A percentile compares a stretch with the other conserved stretches of the same genome.
Conservation (phyloP, 2,113 vertebrate genomes). For the Sorex fumeus region DNA sequence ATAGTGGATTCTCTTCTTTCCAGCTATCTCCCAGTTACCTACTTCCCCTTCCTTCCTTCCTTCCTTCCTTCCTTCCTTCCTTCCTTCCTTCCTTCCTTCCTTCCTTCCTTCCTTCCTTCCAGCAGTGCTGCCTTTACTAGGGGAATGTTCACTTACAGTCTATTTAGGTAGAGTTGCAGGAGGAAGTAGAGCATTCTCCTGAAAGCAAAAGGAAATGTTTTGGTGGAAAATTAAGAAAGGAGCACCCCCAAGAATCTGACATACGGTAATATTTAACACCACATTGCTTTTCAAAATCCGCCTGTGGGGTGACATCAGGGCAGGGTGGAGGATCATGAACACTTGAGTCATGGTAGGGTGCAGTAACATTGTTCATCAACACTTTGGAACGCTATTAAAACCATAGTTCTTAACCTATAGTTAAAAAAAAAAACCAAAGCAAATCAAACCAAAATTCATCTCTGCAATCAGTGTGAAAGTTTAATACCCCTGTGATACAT, state of each 20-base stretch:
- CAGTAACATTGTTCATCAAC: too few species aligned
- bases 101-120: background rate
- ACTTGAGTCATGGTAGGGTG: too few species aligned
- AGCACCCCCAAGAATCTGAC: background rate
- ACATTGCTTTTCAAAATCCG: conserved; percentile 1
- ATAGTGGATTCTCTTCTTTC: background rate
- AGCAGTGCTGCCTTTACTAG: background rate
- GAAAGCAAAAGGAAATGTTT: background rate
- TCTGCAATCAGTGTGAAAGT: background rate
- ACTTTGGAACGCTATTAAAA: background rate
- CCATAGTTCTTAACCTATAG: too few species aligned
- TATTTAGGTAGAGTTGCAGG: background rate
- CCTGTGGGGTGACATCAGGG: too few species aligned
- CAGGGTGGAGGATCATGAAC: too few species aligned
- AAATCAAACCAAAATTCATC: background rate
- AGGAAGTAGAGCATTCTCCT: background rate
- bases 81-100: too few species aligned
- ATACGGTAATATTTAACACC: background rate
- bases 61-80: too few species aligned
- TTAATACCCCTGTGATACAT: background rate
- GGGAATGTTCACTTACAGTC: background rate
- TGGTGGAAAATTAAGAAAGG: background rate
- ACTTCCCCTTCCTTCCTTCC: too few species aligned
- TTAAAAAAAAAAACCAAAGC: too few species aligned
- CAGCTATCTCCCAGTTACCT: background rate